Conservation (phyloP, 2,797 vertebrate genomes). For the Merluccius polli region DNA sequence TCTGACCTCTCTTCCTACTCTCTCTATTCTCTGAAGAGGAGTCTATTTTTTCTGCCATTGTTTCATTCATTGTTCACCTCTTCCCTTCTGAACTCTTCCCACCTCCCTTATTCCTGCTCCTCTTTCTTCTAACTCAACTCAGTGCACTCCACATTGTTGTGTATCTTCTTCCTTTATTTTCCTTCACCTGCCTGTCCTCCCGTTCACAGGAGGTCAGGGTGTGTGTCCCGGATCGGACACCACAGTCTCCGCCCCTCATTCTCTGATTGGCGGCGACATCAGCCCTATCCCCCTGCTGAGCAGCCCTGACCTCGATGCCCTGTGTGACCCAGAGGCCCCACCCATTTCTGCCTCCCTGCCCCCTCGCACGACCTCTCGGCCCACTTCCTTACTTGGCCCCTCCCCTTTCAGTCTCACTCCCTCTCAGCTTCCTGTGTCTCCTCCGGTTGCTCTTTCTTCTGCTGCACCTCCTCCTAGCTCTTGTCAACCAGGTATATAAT, state of each 20-base stretch:
- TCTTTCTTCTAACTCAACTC: background rate
- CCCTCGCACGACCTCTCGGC: constrained; percentile 29
- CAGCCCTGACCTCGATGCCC: constrained; percentile 74
- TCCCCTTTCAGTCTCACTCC: constrained; percentile 24
- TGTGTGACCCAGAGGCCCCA: constrained; percentile 66
- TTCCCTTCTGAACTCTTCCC: background rate
- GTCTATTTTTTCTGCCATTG: background rate
- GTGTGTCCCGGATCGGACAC: constrained; percentile 18
- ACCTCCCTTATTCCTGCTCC: background rate
- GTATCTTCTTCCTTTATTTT: background rate
- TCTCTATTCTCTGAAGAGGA: background rate
- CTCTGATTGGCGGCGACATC: constrained; percentile 27
- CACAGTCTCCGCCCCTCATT: background rate
- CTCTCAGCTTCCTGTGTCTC: constrained; percentile 26
- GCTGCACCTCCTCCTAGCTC: constrained; percentile 33
- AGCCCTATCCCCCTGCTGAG: constrained; percentile 63
- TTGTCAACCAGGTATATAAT: constrained; percentile 58
- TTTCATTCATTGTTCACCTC: background rate
- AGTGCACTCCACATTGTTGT: background rate
- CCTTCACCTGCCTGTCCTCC: background rate
- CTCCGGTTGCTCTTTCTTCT: constrained; percentile 39
- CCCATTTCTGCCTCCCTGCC: constrained; percentile 39
- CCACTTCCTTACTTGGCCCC: constrained; percentile 30
- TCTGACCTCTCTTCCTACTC: background rate
- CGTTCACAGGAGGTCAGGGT: constrained; percentile 35